Percentiles rank a stretch among this genome's conserved stretches.
These are phyloP conservation scores for Camptogramma bilineatum DNA, from an alignment of 2,888 invertebrate species.

Conservation along the genomic window DNA sequence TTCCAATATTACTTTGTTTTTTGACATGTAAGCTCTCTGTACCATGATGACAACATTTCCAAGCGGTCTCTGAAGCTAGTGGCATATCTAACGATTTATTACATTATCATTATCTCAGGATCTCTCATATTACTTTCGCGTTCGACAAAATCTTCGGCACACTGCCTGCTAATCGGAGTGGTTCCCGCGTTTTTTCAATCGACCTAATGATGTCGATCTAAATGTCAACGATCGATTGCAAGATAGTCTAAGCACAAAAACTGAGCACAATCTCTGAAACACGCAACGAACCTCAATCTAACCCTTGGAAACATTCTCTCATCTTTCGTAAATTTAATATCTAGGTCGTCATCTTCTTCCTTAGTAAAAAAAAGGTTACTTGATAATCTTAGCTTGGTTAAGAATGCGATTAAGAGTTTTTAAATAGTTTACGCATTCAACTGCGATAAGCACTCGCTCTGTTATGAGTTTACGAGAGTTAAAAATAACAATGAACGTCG, in stretches of 20 bases:
- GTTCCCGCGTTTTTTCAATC: neutral
- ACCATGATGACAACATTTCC: too few relatives aligned
- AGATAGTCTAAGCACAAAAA: neutral
- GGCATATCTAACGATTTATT: too few relatives aligned
- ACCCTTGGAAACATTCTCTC: neutral
- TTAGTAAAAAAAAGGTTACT: neutral
- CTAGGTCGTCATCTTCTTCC: neutral
- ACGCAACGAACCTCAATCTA: neutral
- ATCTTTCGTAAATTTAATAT: neutral
- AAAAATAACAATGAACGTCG: constrained; percentile 34
- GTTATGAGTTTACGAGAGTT: constrained; percentile 27
- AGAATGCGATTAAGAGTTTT: neutral
- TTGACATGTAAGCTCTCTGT: too few relatives aligned
- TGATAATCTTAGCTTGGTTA: neutral
- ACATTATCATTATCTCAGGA: too few relatives aligned
- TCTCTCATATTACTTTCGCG: neutral
- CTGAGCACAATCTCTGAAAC: neutral
- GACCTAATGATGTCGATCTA: neutral
- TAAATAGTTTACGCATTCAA: constrained; percentile 1
- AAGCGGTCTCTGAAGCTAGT: too few relatives aligned
- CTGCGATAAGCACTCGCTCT: constrained; percentile 32
- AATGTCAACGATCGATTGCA: neutral
- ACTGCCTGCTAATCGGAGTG: neutral
- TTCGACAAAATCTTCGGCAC: neutral
- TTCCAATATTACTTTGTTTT: too few relatives aligned